Evolutionary conservation across 2,888 invertebrate genomes (phyloP).

Genomic region (Melanophora roralis): DNA sequence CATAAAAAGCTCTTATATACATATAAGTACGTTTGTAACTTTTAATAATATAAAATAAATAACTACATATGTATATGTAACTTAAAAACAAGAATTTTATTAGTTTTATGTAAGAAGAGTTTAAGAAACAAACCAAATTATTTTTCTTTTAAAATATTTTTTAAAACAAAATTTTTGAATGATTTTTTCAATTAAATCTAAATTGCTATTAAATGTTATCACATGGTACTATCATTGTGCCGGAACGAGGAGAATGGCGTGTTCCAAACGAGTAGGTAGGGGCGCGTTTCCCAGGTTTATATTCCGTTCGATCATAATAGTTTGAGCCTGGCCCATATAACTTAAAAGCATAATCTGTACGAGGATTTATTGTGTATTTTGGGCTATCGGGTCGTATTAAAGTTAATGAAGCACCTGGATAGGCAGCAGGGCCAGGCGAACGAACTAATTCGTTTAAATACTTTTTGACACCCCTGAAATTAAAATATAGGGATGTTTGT

Average conservation of each 20-base stretch:
- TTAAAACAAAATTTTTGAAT: not conserved
- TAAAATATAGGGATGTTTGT: too few species aligned
- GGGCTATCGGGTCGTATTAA: slow-evolving; percentile 68
- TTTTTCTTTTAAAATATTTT: slow-evolving; percentile 16
- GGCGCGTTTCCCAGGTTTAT: slow-evolving; percentile 71
- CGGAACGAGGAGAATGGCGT: slow-evolving; percentile 72
- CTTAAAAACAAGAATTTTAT: too few species aligned
- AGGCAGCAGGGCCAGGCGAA: slow-evolving; percentile 76
- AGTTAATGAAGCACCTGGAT: slow-evolving; percentile 68
- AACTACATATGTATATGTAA: too few species aligned
- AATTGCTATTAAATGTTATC: slow-evolving; percentile 70
- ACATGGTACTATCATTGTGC: slow-evolving; percentile 74
- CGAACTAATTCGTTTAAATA: slow-evolving; percentile 31
- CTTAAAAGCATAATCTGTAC: slow-evolving; percentile 59
- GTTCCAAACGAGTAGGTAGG: slow-evolving; percentile 73
- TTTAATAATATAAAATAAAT: too few species aligned
- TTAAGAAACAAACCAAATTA: too few species aligned
- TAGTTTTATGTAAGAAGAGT: too few species aligned
- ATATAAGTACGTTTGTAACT: too few species aligned
- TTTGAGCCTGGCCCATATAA: slow-evolving; percentile 71
- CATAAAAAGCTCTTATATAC: too few species aligned
- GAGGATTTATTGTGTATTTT: slow-evolving; percentile 68
- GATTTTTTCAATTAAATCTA: not conserved
- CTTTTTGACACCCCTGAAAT: slow-evolving; percentile 60
- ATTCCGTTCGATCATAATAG: slow-evolving; percentile 71